Conservation (phyloP, 2,113 vertebrate species). For the Ailurus styani region DNA sequence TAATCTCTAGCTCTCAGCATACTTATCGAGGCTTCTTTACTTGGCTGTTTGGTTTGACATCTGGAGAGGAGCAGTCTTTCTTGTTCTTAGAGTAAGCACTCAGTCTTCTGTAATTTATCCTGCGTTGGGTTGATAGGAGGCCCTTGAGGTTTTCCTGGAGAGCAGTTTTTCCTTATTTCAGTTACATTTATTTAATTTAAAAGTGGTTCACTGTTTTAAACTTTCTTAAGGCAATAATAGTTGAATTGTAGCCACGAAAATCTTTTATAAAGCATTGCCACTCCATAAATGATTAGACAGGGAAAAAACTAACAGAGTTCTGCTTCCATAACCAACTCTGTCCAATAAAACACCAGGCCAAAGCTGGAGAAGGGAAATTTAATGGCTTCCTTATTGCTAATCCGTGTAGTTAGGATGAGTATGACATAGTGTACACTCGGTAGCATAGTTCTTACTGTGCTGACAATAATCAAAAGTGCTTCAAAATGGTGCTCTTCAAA, state of each 20-base stretch:
- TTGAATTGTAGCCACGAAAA: not conserved
- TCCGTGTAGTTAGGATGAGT: not conserved
- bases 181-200: not conserved
- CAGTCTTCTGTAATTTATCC: not conserved
- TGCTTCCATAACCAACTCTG: not conserved
- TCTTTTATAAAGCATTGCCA: not conserved
- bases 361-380: not conserved
- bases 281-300: constrained; percentile 4
- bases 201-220: not conserved
- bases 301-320: not conserved
- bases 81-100: not conserved
- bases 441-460: not conserved
- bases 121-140: not conserved
- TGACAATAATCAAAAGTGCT: constrained; percentile 16
- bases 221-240: not conserved
- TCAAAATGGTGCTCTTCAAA: not conserved
- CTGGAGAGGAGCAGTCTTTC: not conserved
- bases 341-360: not conserved
- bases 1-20: not conserved
- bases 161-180: constrained; percentile 3
- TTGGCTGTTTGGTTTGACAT: not conserved
- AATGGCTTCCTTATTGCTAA: constrained; percentile 44
- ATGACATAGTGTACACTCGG: not conserved
- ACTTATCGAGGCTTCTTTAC: not conserved
- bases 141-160: not conserved